Base-by-base conservation (phyloP, 2,888 invertebrate species). In the Nemotelus nigrinus region DNA sequence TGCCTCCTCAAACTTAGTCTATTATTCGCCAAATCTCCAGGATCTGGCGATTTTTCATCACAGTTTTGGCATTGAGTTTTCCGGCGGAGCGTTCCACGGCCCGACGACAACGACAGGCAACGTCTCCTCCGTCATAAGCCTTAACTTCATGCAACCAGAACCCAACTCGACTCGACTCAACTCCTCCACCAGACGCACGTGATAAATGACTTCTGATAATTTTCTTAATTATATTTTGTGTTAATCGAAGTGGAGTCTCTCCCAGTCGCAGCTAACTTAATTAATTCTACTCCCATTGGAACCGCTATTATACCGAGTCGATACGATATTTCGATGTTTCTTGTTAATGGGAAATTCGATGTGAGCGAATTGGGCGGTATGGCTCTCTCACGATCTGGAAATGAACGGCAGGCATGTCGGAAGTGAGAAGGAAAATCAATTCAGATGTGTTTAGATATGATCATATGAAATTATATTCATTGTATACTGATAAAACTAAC, bases 211-310 rank as follows among this genome's bases (percentile, higher is more conserved):
- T 80, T 79, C 78, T 79, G 80, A 80, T 80, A 80, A 80, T 80
- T 80, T 80, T 80, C 80, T 80, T 80, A 80, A 80, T 80, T 80
- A 80, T 80, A 80, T 80, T 80, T 80, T 80, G 79, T 80, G 80
- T 80, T 80, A 80, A 80, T 80, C 80, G 80, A 80, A 80, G 79
- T 80, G 74, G 80, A 55, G 74, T 60, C 74, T 74, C 74, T 63
- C 48, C 50, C 48, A 44, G 74, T 78, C 78, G 75, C 77, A 77
- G 77, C 80, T 80, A 80, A 80, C 80, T 80, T 80, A 80, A 80
- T 80, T 80, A 80, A 80, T 79, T 80, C 75, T 74, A 78, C 79
- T 80, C 80, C 80, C 80, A 80, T 80, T 79, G 77, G 78, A 79
- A 57, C 77, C 64, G 75, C 70, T 39, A 76, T 68, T 75, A 75